Conservation (phyloP, 2,113 vertebrate genomes). For the Nannobrachium achirus region DNA sequence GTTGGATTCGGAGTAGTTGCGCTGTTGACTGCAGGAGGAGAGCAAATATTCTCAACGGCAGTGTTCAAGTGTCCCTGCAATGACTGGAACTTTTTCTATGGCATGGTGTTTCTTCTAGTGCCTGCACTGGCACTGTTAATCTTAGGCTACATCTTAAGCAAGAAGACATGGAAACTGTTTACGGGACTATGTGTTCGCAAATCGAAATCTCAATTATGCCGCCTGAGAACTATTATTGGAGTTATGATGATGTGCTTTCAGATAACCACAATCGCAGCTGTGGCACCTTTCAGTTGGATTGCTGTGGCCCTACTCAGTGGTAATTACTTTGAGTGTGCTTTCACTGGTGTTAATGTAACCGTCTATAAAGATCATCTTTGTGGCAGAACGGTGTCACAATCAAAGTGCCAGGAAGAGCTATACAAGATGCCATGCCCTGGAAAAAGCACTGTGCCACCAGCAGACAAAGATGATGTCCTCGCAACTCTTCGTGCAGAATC, state of each 20-base stretch:
- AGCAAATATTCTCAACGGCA: slow-evolving; percentile 77
- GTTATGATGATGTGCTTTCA: background rate
- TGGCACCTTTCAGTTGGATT: slow-evolving; percentile 83
- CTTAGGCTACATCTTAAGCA: slow-evolving; percentile 69
- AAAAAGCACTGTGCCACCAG: accelerated
- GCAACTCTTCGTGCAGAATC: slow-evolving; percentile 77
- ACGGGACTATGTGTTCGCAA: slow-evolving; percentile 65
- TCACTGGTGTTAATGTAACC: slow-evolving; percentile 51
- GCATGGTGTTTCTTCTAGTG: slow-evolving; percentile 78
- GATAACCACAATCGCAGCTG: slow-evolving; percentile 23
- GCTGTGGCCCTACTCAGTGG: slow-evolving; percentile 78
- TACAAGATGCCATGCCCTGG: slow-evolving; percentile 68
- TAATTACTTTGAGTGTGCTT: slow-evolving; percentile 74
- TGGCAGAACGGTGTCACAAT: accelerated
- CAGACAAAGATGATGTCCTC: background rate
- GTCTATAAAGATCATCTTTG: slow-evolving; percentile 41
- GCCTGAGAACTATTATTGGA: accelerated
- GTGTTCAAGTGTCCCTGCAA: slow-evolving; percentile 85
- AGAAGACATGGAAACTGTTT: slow-evolving; percentile 71
- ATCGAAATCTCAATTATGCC: accelerated
- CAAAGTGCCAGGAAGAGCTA: slow-evolving; percentile 38
- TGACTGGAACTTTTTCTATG: slow-evolving; percentile 72
- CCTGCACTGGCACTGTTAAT: slow-evolving; percentile 82
- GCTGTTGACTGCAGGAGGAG: slow-evolving; percentile 73
- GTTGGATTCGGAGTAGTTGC: slow-evolving; percentile 74